Conservation (phyloP, 2,888 invertebrate species). For the Scrobipalpa atriplicella region DNA sequence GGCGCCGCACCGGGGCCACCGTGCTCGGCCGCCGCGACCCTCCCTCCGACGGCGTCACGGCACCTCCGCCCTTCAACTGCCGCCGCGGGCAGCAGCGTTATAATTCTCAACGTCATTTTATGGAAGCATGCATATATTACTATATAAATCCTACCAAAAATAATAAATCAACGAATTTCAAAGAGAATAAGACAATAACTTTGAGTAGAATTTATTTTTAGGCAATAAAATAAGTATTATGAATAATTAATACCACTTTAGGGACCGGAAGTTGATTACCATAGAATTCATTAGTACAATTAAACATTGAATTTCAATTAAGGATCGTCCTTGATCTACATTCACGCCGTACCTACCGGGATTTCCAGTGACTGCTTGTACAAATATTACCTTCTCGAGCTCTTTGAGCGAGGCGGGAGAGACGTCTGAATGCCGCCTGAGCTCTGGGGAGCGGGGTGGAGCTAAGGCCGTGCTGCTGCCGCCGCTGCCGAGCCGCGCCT, state of each 20-base stretch:
- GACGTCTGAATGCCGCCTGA: constrained; percentile 92
- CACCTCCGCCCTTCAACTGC: constrained; percentile 87
- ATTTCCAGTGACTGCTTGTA: constrained; percentile 10
- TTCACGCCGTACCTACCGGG: constrained; percentile 33
- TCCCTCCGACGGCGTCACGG: constrained; percentile 77
- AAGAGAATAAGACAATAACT: background rate
- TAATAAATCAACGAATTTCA: background rate
- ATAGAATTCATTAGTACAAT: constrained; percentile 15
- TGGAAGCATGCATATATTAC: constrained; percentile 2
- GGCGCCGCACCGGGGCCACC: constrained; percentile 82
- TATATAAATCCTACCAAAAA: background rate
- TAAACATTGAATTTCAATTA: constrained; percentile 9
- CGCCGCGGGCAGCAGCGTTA: constrained; percentile 80
- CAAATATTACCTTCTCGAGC: constrained; percentile 89
- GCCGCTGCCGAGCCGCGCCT: constrained; percentile 82
- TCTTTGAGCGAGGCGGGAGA: constrained; percentile 94
- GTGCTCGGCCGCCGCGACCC: constrained; percentile 85
- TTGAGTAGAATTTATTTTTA: background rate
- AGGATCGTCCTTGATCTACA: constrained; percentile 19
- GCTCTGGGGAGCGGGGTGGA: constrained; percentile 92
- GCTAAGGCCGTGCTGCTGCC: constrained; percentile 85
- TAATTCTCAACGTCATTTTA: constrained; percentile 42
- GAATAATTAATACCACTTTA: constrained; percentile 1
- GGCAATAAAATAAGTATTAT: background rate
- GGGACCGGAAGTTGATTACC: constrained; percentile 17